Evolutionary conservation across 2,888 invertebrate species (phyloP).

Genomic region (Minunthozetes semirufus): DNA sequence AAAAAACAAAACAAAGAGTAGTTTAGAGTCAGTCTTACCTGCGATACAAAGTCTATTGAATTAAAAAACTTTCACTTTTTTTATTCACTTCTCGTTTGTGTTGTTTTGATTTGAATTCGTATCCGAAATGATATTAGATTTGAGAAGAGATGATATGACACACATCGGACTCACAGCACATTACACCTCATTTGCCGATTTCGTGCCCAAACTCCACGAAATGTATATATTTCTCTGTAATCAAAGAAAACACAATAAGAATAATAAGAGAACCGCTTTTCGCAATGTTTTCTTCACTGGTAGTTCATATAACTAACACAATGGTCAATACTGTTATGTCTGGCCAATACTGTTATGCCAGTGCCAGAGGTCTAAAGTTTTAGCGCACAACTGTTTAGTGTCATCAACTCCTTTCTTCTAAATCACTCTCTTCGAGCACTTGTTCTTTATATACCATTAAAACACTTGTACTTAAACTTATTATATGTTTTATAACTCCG

Average conservation of each 20-base stretch:
- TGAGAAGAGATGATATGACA: background rate
- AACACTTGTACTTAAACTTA: background rate
- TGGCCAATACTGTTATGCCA: background rate
- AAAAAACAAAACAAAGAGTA: too few species aligned
- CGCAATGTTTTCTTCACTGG: background rate
- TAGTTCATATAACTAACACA: slow-evolving; percentile 5
- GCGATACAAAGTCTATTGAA: background rate
- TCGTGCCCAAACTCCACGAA: slow-evolving; percentile 18
- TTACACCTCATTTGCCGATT: background rate
- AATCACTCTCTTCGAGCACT: background rate
- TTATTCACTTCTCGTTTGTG: slow-evolving; percentile 1
- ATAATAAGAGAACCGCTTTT: background rate
- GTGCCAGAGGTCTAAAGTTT: background rate
- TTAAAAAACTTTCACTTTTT: slow-evolving; percentile 24
- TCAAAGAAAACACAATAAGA: slow-evolving; percentile 22
- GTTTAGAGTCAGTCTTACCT: background rate
- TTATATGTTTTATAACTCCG: background rate
- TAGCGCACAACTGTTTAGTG: background rate
- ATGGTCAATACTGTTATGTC: slow-evolving; percentile 24
- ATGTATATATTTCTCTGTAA: background rate
- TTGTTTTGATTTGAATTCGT: background rate
- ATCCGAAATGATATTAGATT: slow-evolving; percentile 10
- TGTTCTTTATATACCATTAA: slow-evolving; percentile 27
- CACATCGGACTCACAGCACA: slow-evolving; percentile 17
- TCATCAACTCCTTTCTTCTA: slow-evolving; percentile 21